Evolutionary conservation across 2,797 vertebrate species (phyloP), one percentile per base, ranked within the genome.

Genomic region (Acipenser ruthenus): DNA sequence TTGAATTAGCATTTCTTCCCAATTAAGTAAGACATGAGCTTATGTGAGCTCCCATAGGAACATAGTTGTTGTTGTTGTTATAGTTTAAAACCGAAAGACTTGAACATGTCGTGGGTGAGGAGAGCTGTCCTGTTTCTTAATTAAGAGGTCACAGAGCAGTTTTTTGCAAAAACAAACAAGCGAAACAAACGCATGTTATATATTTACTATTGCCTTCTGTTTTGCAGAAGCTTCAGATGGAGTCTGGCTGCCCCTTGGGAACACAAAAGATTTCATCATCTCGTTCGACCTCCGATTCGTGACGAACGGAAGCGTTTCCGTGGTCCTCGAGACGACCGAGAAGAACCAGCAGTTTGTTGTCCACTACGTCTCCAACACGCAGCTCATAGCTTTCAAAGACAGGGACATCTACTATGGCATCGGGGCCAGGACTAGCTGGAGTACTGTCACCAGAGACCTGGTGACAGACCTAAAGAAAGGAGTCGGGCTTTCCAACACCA

Each of bases 401-500:
- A 82, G 77, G 0, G 89, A 97, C 69, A 88, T 99, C 80, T 95
- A 87, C 70, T 99, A 99, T 0, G 96, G 96, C 53, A 77, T 99
- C 0, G 97, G 97, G 0, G 74, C 92, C 1, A 84, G 97, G 9
- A 78, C 83, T 1, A 0, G 70, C 18, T 99, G 97, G 97, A 95
- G 89, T 85, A 95, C 93, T 0, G 77, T 99, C 67, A 99, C 96
- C 58, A 87, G 97, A 0, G 97, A 99, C 81, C 90, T 99, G 59
- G 80, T 97, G 18, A 99, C 96, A 0, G 97, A 99, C 77, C 92
- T 99, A 8, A 91, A 93, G 71, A 99, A 99, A 70, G 97, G 97
- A 1, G 90, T 98, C 0, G 97, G 97, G 0, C 89, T 99, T 73
- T 99, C 97, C 8, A 96, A 94, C 88, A 99, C 97, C 0, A 99